Percentiles rank a stretch among this genome's conserved stretches.
Evolutionary conservation across 1,140 invertebrate species (phyloP).

Genomic region (Drosophila nigromelanica): DNA sequence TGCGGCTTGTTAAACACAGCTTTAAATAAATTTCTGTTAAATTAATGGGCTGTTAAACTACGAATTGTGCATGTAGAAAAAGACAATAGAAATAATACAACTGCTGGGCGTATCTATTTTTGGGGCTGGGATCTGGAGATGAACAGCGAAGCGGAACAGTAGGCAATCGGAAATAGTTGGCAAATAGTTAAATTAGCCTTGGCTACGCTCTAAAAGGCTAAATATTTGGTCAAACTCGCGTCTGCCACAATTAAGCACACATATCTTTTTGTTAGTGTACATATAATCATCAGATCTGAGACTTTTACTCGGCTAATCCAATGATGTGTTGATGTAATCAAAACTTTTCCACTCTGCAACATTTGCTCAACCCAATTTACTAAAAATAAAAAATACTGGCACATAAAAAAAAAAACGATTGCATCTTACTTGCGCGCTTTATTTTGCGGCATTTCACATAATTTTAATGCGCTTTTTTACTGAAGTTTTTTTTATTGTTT

Average conservation of each 20-base stretch:
- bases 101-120: conserved; percentile 49
- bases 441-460: not conserved
- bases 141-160: conserved; percentile 42
- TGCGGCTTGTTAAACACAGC: conserved; percentile 60
- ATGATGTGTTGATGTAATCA: conserved; percentile 16
- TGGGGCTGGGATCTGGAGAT: conserved; percentile 36
- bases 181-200: conserved; percentile 26
- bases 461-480: conserved; percentile 11
- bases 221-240: conserved; percentile 5
- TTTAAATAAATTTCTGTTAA: conserved; percentile 51
- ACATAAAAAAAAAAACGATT: not conserved
- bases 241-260: not conserved
- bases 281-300: conserved; percentile 9
- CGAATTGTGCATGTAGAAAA: conserved; percentile 22
- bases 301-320: not conserved
- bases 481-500: conserved; percentile 3
- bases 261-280: conserved; percentile 1
- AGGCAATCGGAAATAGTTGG: conserved; percentile 35
- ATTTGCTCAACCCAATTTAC: conserved; percentile 27
- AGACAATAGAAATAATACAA: conserved; percentile 3
- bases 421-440: not conserved
- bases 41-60: conserved; percentile 69
- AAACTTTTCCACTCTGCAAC: conserved; percentile 34
- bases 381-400: not conserved
- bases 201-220: conserved; percentile 21